Conservation (phyloP, 2,113 vertebrate species). For the Chlorocebus sabaeus region DNA sequence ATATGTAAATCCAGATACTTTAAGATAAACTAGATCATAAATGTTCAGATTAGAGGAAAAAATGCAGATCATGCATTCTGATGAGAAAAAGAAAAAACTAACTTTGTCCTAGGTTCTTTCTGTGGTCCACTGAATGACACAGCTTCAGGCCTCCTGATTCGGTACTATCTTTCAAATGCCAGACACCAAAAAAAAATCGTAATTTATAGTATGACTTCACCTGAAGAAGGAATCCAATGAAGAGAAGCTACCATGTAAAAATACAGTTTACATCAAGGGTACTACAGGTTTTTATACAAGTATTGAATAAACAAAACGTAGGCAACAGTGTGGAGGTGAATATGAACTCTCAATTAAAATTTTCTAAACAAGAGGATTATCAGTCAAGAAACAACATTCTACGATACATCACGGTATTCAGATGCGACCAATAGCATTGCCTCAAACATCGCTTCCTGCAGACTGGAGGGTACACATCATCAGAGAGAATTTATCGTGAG, state of each 20-base stretch:
- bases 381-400: rapidly evolving
- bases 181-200: rapidly evolving
- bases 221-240: not conserved
- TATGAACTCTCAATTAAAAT: rapidly evolving
- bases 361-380: not conserved
- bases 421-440: rapidly evolving
- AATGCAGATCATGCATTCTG: rapidly evolving
- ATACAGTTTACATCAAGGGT: not conserved
- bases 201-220: not conserved
- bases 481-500: rapidly evolving
- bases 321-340: rapidly evolving
- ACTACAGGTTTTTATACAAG: not conserved
- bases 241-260: not conserved
- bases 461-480: rapidly evolving
- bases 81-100: rapidly evolving
- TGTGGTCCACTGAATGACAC: rapidly evolving
- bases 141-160: rapidly evolving
- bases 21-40: not conserved
- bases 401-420: rapidly evolving
- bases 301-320: rapidly evolving
- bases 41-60: rapidly evolving
- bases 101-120: rapidly evolving
- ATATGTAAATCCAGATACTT: rapidly evolving
- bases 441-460: rapidly evolving
- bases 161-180: not conserved